Conservation (phyloP, 2,113 vertebrate species). For the Phylloscopus trochilus region DNA sequence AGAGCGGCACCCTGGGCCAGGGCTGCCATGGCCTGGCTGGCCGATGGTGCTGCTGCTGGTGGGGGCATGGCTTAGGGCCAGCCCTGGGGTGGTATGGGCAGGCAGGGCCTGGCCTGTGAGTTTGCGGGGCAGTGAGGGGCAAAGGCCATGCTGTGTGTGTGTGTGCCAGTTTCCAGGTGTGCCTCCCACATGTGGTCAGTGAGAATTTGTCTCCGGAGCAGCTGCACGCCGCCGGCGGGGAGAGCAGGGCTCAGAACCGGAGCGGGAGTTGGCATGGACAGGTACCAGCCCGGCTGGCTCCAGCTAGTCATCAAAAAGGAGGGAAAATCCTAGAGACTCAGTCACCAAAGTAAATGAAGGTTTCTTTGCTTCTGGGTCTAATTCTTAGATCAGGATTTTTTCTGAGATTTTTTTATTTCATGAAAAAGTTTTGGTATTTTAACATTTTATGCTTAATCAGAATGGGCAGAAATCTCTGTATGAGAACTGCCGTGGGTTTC, state of each 20-base stretch:
- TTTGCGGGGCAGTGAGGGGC: not conserved
- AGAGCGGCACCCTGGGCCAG: not conserved
- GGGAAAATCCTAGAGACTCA: not conserved
- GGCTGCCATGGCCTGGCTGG: fast-evolving
- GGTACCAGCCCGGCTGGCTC: not conserved
- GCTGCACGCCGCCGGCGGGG: fast-evolving
- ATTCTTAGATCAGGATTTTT: not conserved
- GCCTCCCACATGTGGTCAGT: fast-evolving
- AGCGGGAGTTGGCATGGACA: not conserved
- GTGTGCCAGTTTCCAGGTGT: not conserved
- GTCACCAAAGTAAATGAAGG: not conserved
- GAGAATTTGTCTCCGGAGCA: not conserved
- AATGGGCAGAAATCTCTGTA: not conserved
- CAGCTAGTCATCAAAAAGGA: not conserved
- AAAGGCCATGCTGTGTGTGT: not conserved
- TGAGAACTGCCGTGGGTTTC: not conserved
- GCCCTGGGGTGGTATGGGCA: not conserved
- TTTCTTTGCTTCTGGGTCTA: not conserved
- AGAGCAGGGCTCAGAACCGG: not conserved
- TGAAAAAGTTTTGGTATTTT: not conserved
- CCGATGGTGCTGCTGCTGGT: fast-evolving
- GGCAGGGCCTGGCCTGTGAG: fast-evolving
- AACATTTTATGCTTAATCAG: not conserved
- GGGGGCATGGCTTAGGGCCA: not conserved
- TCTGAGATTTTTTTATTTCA: not conserved